phyloP scores from a whole-genome alignment of 1,140 invertebrate genomes.

The Drosophila grimshawi region DNA sequence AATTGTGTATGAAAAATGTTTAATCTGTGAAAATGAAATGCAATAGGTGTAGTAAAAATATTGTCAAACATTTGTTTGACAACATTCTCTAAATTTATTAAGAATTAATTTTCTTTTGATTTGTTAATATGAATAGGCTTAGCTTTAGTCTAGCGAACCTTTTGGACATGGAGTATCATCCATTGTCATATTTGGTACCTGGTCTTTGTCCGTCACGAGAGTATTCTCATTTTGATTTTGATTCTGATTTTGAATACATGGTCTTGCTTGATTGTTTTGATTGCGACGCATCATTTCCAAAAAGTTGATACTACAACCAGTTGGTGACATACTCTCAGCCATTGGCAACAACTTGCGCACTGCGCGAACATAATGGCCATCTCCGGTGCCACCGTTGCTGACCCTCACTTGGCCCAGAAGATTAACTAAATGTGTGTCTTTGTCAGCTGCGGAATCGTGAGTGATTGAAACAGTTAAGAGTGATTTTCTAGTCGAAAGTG shows the following conservation, averaged over 20 bases:
- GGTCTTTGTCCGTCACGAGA: too few species aligned
- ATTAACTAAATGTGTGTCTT: constrained; percentile 22
- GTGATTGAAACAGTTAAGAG: neutral
- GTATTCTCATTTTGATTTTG: too few species aligned
- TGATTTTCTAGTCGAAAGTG: neutral
- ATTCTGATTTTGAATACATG: too few species aligned
- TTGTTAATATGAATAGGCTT: too few species aligned
- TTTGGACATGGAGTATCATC: too few species aligned
- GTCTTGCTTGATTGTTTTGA: neutral
- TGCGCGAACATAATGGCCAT: constrained; percentile 37
- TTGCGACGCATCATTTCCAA: constrained; percentile 21
- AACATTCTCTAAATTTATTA: neutral
- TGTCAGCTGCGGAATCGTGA: neutral
- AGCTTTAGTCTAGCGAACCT: too few species aligned
- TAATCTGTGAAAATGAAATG: neutral
- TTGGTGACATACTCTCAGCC: neutral
- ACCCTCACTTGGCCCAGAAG: constrained; percentile 20
- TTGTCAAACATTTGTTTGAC: too few species aligned
- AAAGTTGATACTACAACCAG: neutral
- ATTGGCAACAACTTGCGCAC: constrained; percentile 2
- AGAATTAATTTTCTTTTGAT: too few species aligned
- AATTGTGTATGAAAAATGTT: neutral
- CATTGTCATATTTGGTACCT: too few species aligned
- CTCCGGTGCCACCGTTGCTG: constrained; percentile 35
- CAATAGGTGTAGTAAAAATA: neutral